These are phyloP conservation scores for Corythoichthys intestinalis DNA, from an alignment of 2,113 vertebrate genomes.

Conservation along the genomic window DNA sequence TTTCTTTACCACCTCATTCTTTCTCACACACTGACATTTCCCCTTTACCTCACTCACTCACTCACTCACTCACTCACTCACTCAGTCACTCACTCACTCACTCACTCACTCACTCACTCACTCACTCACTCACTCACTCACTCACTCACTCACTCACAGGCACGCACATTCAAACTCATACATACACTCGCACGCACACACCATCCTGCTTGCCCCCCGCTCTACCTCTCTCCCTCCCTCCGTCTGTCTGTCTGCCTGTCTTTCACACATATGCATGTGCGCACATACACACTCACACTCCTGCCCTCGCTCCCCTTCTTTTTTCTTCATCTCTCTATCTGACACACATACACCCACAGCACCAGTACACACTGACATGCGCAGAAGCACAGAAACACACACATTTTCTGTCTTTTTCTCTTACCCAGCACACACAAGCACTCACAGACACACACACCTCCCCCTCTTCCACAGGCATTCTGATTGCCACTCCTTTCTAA, in stretches of 20 bases:
- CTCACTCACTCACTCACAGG: constrained; percentile 3
- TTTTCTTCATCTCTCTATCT: constrained; percentile 42
- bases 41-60: not conserved
- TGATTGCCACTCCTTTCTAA: constrained; percentile 56
- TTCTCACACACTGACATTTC: constrained; percentile 9
- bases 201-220: not conserved
- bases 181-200: constrained; percentile 17
- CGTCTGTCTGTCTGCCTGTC: not conserved
- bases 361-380: constrained; percentile 44
- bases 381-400: constrained; percentile 37
- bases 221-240: not conserved
- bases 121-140: not conserved
- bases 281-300: constrained; percentile 28
- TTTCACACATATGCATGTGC: not conserved
- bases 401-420: constrained; percentile 29
- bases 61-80: constrained; percentile 10
- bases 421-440: constrained; percentile 23
- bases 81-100: not conserved
- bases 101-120: not conserved
- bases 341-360: constrained; percentile 51
- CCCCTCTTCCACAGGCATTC: constrained; percentile 53
- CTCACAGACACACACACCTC: constrained; percentile 22
- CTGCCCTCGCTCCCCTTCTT: constrained; percentile 32
- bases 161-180: not conserved
- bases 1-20: constrained; percentile 26